Conservation (phyloP, 2,113 vertebrate species). For the Glaucomys volans region DNA sequence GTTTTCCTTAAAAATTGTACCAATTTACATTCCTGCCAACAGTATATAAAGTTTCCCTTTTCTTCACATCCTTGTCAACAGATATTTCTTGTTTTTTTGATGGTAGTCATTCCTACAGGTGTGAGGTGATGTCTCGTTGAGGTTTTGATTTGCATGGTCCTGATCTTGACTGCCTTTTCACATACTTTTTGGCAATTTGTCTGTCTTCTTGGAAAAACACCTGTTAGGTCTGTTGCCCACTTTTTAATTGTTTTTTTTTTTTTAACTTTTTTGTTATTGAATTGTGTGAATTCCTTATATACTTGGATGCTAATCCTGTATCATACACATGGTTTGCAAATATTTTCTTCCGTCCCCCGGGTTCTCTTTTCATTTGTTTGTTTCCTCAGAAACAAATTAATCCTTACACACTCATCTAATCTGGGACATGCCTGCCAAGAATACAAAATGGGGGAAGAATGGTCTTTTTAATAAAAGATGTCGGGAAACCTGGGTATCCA, state of each 20-base stretch:
- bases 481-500: not conserved
- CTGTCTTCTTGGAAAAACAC: not conserved
- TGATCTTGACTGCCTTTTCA: not conserved
- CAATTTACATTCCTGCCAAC: not conserved
- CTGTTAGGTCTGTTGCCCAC: not conserved
- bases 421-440: not conserved
- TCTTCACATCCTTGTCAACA: not conserved
- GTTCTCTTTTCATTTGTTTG: not conserved
- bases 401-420: not conserved
- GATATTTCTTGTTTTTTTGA: not conserved
- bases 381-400: not conserved
- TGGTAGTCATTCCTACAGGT: no score
- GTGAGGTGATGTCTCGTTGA: not conserved
- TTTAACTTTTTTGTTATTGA: not conserved
- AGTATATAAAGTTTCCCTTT: not conserved
- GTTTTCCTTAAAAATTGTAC: not conserved
- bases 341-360: not conserved
- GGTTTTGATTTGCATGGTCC: not conserved
- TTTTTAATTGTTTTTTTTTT: not conserved
- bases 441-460: not conserved
- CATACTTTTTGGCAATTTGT: not conserved
- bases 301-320: not conserved
- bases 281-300: not conserved
- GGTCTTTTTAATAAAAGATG: not conserved
- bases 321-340: not conserved